phyloP scores from a whole-genome alignment of 2,888 invertebrate genomes.

The Calameuta pallipes region DNA sequence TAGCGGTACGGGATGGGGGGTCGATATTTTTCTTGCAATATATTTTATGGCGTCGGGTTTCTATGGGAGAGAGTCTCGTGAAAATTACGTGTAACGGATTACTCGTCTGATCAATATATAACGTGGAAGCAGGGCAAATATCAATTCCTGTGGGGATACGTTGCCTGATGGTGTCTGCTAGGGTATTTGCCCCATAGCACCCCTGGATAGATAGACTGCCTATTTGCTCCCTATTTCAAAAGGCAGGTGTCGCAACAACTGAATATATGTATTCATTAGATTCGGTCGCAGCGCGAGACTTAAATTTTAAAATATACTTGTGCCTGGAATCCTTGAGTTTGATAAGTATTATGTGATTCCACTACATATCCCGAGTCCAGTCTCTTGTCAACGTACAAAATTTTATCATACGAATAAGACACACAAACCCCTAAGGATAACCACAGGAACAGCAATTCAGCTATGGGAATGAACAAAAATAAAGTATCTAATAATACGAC shows the following conservation, averaged over 20 bases:
- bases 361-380: background rate
- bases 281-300: background rate
- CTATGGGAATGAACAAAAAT: background rate
- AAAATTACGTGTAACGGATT: constrained; percentile 23
- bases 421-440: background rate
- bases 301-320: background rate
- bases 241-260: background rate
- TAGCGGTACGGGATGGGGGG: too few relatives aligned
- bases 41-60: constrained; percentile 8
- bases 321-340: background rate
- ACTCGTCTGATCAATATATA: constrained; percentile 8
- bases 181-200: constrained; percentile 39
- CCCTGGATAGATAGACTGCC: constrained; percentile 17
- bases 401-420: background rate
- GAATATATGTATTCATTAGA: background rate
- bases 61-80: constrained; percentile 11
- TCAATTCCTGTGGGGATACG: constrained; percentile 38
- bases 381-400: background rate
- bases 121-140: constrained; percentile 35
- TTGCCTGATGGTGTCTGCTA: constrained; percentile 31
- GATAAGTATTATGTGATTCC: background rate
- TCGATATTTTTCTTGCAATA: background rate
- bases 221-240: background rate
- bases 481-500: background rate
- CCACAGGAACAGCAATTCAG: background rate